Conservation (phyloP, 1,140 invertebrate species). For the Phymastichus coffea region DNA sequence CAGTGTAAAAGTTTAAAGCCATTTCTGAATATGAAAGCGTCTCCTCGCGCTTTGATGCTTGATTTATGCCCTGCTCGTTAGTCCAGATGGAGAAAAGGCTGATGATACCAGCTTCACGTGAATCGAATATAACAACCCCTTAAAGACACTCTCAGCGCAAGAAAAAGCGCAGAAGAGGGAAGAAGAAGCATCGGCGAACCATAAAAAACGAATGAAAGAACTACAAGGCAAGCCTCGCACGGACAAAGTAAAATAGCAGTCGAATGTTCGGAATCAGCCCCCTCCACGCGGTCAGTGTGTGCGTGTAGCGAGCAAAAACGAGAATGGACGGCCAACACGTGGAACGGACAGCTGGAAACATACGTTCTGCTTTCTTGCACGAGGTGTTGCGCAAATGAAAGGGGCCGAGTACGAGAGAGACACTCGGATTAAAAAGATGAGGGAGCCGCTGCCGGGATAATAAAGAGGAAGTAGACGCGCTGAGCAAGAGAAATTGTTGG, state of each 20-base stretch:
- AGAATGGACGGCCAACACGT: conserved; percentile 2
- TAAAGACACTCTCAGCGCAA: no score
- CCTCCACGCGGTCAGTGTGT: no score
- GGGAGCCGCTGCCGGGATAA: not conserved
- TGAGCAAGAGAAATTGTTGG: conserved; percentile 11
- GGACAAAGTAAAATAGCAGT: no score
- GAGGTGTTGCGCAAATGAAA: conserved; percentile 3
- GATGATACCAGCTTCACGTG: not conserved
- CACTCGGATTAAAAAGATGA: conserved; percentile 7
- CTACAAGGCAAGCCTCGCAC: no score
- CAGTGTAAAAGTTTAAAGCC: no score
- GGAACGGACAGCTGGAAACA: not conserved
- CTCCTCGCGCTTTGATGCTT: no score
- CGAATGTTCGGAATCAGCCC: no score
- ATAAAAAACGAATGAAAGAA: not conserved
- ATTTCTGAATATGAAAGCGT: no score
- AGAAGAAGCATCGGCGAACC: not conserved
- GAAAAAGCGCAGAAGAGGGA: not conserved
- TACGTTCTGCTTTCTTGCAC: not conserved
- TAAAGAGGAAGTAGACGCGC: conserved; percentile 6
- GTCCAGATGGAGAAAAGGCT: no score
- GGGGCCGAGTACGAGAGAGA: not conserved
- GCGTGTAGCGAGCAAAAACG: no score
- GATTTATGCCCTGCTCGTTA: no score
- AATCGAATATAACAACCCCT: conserved; percentile 24